phyloP scores from a whole-genome alignment of 2,113 vertebrate species.

The Stercorarius parasiticus region DNA sequence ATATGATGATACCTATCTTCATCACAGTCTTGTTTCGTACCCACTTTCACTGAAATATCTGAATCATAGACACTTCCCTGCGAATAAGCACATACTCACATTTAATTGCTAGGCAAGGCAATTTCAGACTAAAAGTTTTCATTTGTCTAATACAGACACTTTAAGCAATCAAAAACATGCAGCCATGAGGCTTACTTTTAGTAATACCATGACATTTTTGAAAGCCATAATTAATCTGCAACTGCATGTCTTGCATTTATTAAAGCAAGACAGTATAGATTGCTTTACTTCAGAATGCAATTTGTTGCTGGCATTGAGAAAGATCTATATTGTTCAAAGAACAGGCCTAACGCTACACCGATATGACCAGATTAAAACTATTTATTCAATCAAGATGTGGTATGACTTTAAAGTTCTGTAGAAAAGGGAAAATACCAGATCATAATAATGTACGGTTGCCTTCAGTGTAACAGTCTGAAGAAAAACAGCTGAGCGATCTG shows the following conservation, averaged over 20 bases:
- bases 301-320: neutral
- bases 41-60: neutral
- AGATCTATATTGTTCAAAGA: neutral
- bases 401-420: neutral
- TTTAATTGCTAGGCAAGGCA: neutral
- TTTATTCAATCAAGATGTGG: neutral
- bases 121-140: neutral
- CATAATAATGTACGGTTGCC: neutral
- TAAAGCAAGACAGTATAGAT: neutral
- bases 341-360: neutral
- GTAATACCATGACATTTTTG: neutral
- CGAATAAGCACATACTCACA: neutral
- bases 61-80: neutral
- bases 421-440: conserved; percentile 25
- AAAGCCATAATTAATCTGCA: neutral
- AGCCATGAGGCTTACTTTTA: neutral
- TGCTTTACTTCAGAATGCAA: neutral
- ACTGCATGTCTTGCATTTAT: neutral
- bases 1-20: neutral
- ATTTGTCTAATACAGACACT: neutral
- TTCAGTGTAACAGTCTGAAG: conserved; percentile 30
- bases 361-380: neutral
- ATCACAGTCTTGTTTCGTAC: neutral
- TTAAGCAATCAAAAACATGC: neutral
- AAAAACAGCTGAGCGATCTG: conserved; percentile 39